These are phyloP conservation scores for Atractosteus spatula DNA, from an alignment of 2,113 vertebrate species.

Conservation along the genomic window DNA sequence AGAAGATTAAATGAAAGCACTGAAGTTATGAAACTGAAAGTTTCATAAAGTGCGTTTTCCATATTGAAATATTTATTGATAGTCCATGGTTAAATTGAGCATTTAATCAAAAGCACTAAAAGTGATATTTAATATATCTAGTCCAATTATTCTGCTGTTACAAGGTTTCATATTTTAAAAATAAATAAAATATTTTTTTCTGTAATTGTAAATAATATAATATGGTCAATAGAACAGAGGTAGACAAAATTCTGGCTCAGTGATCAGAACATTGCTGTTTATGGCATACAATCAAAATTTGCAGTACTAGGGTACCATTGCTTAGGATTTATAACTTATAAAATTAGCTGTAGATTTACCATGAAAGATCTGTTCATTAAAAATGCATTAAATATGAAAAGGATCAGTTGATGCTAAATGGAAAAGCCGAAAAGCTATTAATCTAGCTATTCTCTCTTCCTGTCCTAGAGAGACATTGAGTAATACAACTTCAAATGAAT, in stretches of 20 bases:
- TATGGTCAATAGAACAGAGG: constrained; percentile 25
- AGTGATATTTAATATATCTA: too few species aligned
- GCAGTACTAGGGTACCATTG: constrained; percentile 29
- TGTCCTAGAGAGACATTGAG: constrained; percentile 7
- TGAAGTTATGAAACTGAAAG: too few species aligned
- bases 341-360: constrained; percentile 50
- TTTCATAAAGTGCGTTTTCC: too few species aligned
- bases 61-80: too few species aligned
- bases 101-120: too few species aligned
- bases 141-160: too few species aligned
- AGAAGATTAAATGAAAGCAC: too few species aligned
- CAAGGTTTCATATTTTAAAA: too few species aligned
- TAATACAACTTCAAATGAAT: constrained; percentile 11
- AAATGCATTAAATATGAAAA: constrained; percentile 56
- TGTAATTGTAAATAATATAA: constrained; percentile 58
- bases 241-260: constrained; percentile 36
- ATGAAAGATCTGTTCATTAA: constrained; percentile 63
- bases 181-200: constrained; percentile 2
- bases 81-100: too few species aligned
- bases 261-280: constrained; percentile 39
- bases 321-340: constrained; percentile 41
- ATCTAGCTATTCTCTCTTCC: constrained; percentile 24
- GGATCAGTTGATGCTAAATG: constrained; percentile 57
- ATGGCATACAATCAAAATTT: constrained; percentile 31
- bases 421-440: constrained; percentile 38